phyloP scores from a whole-genome alignment of 2,888 invertebrate genomes.

The Asteroscopus sphinx region DNA sequence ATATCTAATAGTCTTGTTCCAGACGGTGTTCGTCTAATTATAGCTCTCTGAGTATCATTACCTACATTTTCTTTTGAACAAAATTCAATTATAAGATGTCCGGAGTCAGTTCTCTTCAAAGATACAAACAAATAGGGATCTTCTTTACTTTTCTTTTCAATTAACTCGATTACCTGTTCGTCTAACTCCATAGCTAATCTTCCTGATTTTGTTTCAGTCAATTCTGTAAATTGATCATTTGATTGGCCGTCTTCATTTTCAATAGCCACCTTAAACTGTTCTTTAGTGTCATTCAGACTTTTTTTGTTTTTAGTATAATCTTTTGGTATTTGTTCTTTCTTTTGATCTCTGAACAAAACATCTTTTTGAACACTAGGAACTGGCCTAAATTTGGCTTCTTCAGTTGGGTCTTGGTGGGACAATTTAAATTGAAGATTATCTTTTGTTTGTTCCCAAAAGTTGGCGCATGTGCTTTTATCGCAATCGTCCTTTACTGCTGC shows the following conservation, averaged over 20 bases:
- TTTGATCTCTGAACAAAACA: conserved; percentile 8
- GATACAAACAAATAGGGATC: conserved; percentile 54
- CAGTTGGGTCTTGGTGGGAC: neutral
- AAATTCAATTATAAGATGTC: conserved; percentile 60
- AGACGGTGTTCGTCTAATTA: conserved; percentile 56
- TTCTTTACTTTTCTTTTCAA: conserved; percentile 60
- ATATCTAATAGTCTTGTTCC: conserved; percentile 60
- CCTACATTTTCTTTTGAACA: conserved; percentile 35
- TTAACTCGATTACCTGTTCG: conserved; percentile 60
- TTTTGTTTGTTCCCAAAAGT: conserved; percentile 25
- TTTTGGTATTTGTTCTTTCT: conserved; percentile 15
- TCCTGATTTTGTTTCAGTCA: conserved; percentile 62
- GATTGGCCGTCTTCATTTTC: conserved; percentile 34
- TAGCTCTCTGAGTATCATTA: conserved; percentile 43
- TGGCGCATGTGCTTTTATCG: conserved; percentile 49
- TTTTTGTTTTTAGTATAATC: conserved; percentile 9
- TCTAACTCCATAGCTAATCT: conserved; percentile 65
- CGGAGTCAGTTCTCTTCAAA: conserved; percentile 61
- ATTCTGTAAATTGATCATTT: conserved; percentile 44
- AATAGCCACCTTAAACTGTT: conserved; percentile 37
- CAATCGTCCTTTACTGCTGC: conserved; percentile 45
- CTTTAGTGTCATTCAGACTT: conserved; percentile 25
- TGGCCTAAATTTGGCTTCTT: neutral
- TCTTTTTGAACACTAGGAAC: conserved; percentile 18
- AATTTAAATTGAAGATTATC: conserved; percentile 10